Evolutionary conservation across 2,888 invertebrate genomes (phyloP).

Genomic region (Coenonympha glycerion): DNA sequence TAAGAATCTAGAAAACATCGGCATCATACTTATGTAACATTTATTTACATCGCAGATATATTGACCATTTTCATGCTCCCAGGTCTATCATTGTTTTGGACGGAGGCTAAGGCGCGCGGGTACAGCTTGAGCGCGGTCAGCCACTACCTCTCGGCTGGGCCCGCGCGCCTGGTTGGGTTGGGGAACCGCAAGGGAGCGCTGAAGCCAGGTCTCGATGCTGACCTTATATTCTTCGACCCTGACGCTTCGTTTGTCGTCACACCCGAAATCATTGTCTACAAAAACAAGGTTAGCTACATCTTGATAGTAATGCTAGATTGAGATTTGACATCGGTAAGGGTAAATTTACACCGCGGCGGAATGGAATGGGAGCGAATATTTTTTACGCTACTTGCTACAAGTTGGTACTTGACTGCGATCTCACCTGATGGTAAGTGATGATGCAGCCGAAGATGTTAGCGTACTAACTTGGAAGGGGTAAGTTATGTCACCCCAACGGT

Average conservation of each 20-base stretch:
- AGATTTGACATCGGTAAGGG: too few species aligned
- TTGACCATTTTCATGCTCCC: constrained; percentile 11
- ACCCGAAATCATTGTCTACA: constrained; percentile 76
- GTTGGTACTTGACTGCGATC: too few species aligned
- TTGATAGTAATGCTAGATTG: background rate
- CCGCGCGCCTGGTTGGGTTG: constrained; percentile 79
- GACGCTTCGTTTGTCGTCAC: constrained; percentile 76
- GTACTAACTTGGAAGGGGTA: too few species aligned
- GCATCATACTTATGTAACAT: too few species aligned
- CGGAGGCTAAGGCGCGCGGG: constrained; percentile 73
- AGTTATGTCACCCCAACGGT: too few species aligned
- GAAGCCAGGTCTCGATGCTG: constrained; percentile 79
- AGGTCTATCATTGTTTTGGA: constrained; percentile 83
- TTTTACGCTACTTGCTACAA: too few species aligned
- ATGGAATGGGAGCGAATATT: too few species aligned
- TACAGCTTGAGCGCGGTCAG: constrained; percentile 73
- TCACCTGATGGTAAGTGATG: too few species aligned
- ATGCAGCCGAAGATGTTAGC: too few species aligned
- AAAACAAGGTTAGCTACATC: constrained; percentile 79
- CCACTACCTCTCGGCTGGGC: constrained; percentile 76
- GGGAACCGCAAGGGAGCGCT: constrained; percentile 78
- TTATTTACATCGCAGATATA: too few species aligned
- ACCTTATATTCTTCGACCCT: constrained; percentile 83
- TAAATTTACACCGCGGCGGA: too few species aligned
- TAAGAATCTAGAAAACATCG: too few species aligned